Evolutionary conservation across 1,140 invertebrate genomes (phyloP).

Genomic region (Drosophila nasuta): DNA sequence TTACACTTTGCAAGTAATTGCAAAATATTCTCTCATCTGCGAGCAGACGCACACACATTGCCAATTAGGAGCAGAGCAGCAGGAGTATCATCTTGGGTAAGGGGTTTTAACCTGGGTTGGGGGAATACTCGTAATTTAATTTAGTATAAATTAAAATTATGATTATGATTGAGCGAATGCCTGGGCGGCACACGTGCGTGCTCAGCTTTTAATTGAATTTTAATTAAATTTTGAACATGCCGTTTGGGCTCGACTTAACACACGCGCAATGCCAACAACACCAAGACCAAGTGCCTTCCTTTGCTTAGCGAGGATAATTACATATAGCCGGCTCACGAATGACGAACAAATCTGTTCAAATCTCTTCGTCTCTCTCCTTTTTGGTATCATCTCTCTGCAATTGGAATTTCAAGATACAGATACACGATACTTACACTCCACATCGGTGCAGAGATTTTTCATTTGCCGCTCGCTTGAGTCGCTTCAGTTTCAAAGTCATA

Average conservation of each 20-base stretch:
- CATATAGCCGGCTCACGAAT: background rate
- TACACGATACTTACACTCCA: background rate
- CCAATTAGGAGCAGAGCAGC: background rate
- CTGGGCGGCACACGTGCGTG: slow-evolving; percentile 40
- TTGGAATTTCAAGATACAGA: slow-evolving; percentile 6
- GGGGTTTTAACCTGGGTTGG: background rate
- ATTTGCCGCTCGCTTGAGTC: slow-evolving; percentile 48
- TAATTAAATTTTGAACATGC: slow-evolving; percentile 56
- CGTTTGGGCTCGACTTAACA: background rate
- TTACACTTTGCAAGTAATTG: slow-evolving; percentile 60
- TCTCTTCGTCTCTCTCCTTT: background rate
- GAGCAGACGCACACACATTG: background rate
- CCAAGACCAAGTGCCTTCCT: background rate
- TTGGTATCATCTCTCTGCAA: background rate
- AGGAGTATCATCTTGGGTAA: background rate
- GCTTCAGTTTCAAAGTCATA: slow-evolving; percentile 44
- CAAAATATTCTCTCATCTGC: slow-evolving; percentile 1
- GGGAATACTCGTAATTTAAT: slow-evolving; percentile 36
- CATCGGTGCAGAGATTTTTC: slow-evolving; percentile 22
- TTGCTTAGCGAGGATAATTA: background rate
- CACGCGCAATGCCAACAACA: background rate
- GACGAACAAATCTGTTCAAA: slow-evolving; percentile 20
- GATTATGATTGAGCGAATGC: slow-evolving; percentile 61
- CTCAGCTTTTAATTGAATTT: slow-evolving; percentile 58
- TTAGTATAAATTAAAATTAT: slow-evolving; percentile 57